Conservation (phyloP, 2,113 vertebrate genomes). For the Pluvianellus socialis region DNA sequence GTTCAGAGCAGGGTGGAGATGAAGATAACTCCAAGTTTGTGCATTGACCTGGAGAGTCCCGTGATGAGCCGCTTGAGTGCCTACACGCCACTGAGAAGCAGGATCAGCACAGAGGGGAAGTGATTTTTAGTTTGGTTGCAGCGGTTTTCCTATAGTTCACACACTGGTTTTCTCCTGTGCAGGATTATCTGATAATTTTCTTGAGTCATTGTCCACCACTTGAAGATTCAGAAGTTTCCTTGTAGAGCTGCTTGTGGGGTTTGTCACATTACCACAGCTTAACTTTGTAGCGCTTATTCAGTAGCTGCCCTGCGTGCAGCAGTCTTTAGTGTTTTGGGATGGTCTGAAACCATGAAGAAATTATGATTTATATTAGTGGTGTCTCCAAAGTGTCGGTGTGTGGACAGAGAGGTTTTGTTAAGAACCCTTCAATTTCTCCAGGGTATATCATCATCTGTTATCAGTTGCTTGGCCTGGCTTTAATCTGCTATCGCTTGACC, state of each 20-base stretch:
- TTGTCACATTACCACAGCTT: neutral
- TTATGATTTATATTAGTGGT: neutral
- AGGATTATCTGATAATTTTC: neutral
- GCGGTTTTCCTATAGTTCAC: neutral
- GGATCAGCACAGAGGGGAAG: rapidly evolving
- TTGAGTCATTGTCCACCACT: neutral
- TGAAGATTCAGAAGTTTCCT: neutral
- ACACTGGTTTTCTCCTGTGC: rapidly evolving
- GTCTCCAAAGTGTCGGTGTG: rapidly evolving
- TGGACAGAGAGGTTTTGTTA: neutral
- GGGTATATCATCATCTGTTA: neutral
- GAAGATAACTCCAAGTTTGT: neutral
- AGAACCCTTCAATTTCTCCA: neutral
- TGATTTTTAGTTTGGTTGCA: neutral
- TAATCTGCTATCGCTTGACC: neutral
- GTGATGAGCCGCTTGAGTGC: neutral
- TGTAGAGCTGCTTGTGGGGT: neutral
- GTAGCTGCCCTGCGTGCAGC: neutral
- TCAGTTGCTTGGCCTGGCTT: neutral
- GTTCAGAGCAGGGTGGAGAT: neutral
- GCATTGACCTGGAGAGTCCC: neutral
- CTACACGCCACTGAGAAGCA: neutral
- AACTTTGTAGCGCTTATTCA: neutral
- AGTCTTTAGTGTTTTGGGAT: neutral
- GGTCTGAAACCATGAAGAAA: neutral